Conservation (phyloP, 2,888 invertebrate genomes). For the Macrosiphum euphorbiae region DNA sequence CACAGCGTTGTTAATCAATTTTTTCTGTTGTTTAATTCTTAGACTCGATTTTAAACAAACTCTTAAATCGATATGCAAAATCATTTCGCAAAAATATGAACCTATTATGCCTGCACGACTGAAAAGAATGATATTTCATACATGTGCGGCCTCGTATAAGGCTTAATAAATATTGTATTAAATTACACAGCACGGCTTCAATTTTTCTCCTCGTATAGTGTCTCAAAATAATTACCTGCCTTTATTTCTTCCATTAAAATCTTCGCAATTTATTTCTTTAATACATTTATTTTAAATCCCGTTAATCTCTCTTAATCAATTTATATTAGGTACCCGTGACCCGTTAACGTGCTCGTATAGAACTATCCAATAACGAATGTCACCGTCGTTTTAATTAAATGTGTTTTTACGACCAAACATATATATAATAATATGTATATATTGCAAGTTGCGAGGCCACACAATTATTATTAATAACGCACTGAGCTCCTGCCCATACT, state of each 20-base stretch:
- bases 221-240: background rate
- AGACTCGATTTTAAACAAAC: background rate
- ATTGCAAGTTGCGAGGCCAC: background rate
- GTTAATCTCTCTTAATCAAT: background rate
- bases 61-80: background rate
- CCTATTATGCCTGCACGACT: background rate
- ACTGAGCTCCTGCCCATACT: background rate
- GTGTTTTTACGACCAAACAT: background rate
- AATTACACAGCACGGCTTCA: background rate
- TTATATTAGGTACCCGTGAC: background rate
- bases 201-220: background rate
- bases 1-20: too few species aligned
- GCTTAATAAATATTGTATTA: background rate
- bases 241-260: background rate
- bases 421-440: background rate
- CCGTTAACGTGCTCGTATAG: background rate
- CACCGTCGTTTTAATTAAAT: background rate
- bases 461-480: background rate
- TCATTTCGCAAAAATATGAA: background rate
- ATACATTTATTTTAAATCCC: background rate
- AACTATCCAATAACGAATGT: background rate
- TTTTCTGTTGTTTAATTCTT: background rate
- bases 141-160: background rate
- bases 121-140: background rate
- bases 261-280: background rate